phyloP scores from a whole-genome alignment of 2,888 invertebrate genomes.

The Sericinus montela region DNA sequence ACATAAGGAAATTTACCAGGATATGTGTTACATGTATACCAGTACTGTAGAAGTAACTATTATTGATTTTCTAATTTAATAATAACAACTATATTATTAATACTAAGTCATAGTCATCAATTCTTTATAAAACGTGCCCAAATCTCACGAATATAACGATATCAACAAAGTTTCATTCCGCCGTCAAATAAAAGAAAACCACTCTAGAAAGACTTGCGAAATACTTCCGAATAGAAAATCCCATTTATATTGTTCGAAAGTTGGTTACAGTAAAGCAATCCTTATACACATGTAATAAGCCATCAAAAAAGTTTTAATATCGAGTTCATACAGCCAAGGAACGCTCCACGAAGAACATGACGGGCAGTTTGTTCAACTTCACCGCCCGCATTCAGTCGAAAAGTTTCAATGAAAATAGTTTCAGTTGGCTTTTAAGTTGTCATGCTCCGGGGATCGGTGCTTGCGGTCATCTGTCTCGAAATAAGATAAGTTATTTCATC shows the following conservation, averaged over 20 bases:
- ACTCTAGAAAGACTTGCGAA: neutral
- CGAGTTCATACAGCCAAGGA: slow-evolving; percentile 13
- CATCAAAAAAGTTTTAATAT: slow-evolving; percentile 12
- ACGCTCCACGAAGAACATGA: slow-evolving; percentile 3
- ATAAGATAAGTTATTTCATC: slow-evolving; percentile 17
- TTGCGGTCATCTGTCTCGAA: slow-evolving; percentile 13
- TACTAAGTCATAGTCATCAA: too few relatives aligned
- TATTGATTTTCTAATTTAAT: too few relatives aligned
- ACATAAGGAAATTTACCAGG: too few relatives aligned
- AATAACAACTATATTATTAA: too few relatives aligned
- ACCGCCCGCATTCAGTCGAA: slow-evolving; percentile 11
- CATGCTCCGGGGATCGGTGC: neutral
- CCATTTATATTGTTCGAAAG: slow-evolving; percentile 3
- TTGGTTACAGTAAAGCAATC: slow-evolving; percentile 10
- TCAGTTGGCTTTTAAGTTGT: slow-evolving; percentile 13
- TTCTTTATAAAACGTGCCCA: too few relatives aligned
- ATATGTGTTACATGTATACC: too few relatives aligned
- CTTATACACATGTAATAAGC: slow-evolving; percentile 10
- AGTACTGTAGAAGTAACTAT: too few relatives aligned
- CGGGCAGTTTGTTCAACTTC: slow-evolving; percentile 6
- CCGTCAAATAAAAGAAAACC: too few relatives aligned
- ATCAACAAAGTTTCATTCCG: too few relatives aligned
- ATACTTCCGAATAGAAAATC: neutral
- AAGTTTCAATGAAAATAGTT: slow-evolving; percentile 19
- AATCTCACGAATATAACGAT: too few relatives aligned